phyloP scores from a whole-genome alignment of 2,797 vertebrate species.

The Gallinago solitaria region DNA sequence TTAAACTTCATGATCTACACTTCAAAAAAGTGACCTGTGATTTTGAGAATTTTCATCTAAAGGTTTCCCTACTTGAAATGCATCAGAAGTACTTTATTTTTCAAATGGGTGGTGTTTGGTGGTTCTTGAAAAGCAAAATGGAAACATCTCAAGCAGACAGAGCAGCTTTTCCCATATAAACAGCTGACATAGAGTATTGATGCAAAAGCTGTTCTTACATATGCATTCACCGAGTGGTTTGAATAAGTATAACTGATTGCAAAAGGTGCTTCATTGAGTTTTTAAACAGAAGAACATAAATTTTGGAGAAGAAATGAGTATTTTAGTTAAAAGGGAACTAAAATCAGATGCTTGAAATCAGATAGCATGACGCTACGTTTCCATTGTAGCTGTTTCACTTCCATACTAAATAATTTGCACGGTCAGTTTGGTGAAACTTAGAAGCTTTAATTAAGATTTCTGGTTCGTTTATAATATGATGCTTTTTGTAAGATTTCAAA shows the following conservation, averaged over 20 bases:
- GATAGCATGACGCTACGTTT: background rate
- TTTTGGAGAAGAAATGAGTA: background rate
- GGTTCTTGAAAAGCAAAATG: background rate
- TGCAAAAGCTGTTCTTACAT: background rate
- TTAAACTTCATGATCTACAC: constrained; percentile 2
- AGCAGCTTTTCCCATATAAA: background rate
- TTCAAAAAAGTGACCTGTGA: background rate
- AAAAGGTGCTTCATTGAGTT: background rate
- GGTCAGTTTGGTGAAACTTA: background rate
- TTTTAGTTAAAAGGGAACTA: background rate
- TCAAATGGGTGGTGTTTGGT: background rate
- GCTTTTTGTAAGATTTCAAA: background rate
- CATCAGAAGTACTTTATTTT: background rate
- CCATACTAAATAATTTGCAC: background rate
- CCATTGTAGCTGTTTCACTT: background rate
- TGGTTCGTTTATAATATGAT: background rate
- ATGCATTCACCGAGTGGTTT: background rate
- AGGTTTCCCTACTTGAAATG: background rate
- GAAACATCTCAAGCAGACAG: background rate
- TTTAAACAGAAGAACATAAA: background rate
- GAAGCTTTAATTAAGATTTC: background rate
- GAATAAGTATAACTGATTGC: background rate
- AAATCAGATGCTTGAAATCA: background rate
- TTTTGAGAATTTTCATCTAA: constrained; percentile 2
- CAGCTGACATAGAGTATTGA: background rate